Conservation (phyloP, 2,888 invertebrate species). For the Hesperia comma region DNA sequence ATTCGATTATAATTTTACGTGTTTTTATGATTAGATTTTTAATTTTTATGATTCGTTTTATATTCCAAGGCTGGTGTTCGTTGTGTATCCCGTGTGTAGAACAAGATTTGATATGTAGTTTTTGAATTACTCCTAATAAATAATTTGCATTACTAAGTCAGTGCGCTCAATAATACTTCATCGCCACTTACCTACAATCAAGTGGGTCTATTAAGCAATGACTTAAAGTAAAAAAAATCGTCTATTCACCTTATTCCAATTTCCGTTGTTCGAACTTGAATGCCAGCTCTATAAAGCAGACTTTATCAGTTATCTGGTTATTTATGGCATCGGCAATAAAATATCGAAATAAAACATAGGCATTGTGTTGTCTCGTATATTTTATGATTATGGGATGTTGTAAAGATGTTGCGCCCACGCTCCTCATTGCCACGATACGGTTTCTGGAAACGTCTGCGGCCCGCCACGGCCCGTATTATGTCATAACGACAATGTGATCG, state of each 20-base stretch:
- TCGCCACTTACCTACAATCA: too few species aligned
- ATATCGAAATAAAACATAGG: conserved; percentile 33
- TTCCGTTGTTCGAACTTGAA: not conserved
- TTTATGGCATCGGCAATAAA: conserved; percentile 28
- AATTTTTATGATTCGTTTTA: too few species aligned
- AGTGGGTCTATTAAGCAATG: too few species aligned
- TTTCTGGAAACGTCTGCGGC: not conserved
- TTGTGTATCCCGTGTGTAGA: too few species aligned
- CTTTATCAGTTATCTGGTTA: conserved; percentile 32
- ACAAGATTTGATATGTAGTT: too few species aligned
- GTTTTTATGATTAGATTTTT: too few species aligned
- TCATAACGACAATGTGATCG: not conserved
- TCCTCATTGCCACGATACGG: not conserved
- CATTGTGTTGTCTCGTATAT: conserved; percentile 35
- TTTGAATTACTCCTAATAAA: too few species aligned
- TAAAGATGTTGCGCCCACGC: conserved; percentile 31
- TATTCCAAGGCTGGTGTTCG: too few species aligned
- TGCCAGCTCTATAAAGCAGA: conserved; percentile 25
- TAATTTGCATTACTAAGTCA: too few species aligned
- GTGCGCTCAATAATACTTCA: too few species aligned
- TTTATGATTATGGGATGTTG: conserved; percentile 28
- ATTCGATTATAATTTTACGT: too few species aligned
- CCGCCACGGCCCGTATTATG: not conserved
- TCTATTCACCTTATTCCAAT: not conserved
- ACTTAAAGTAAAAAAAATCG: not conserved